Evolutionary conservation across 2,888 invertebrate genomes (phyloP).

Genomic region (Cartodere bifasciata): DNA sequence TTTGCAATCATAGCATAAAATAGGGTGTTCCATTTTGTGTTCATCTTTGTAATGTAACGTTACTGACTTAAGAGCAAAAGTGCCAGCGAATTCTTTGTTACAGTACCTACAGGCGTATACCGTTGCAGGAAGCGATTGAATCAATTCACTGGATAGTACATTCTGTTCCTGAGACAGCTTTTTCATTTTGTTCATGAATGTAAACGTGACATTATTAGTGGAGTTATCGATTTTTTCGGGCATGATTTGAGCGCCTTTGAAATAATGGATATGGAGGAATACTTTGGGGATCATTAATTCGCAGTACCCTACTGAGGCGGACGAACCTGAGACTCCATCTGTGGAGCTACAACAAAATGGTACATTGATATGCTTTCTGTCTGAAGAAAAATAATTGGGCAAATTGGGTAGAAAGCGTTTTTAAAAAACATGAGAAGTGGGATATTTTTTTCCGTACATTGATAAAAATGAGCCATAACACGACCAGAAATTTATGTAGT

Average conservation of each 20-base stretch:
- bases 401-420: too few species aligned
- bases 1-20: slow-evolving; percentile 1
- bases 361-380: too few species aligned
- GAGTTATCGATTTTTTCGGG: not conserved
- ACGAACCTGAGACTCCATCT: too few species aligned
- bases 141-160: not conserved
- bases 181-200: not conserved
- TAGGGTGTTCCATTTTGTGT: slow-evolving; percentile 1
- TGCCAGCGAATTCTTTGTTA: not conserved
- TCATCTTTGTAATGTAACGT: not conserved
- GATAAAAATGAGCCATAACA: too few species aligned
- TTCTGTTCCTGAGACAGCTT: not conserved
- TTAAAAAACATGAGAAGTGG: too few species aligned
- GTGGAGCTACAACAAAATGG: too few species aligned
- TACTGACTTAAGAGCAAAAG: not conserved
- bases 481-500: too few species aligned
- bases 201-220: not conserved
- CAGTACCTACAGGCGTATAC: not conserved
- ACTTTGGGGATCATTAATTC: slow-evolving; percentile 1
- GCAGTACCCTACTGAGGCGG: slow-evolving; percentile 2
- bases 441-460: too few species aligned
- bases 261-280: too few species aligned
- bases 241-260: too few species aligned
- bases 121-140: not conserved
- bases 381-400: too few species aligned